Percentiles rank a stretch among this genome's conserved stretches.
Evolutionary conservation across 2,797 vertebrate species (phyloP).

Genomic region (Emydoidea blandingii): DNA sequence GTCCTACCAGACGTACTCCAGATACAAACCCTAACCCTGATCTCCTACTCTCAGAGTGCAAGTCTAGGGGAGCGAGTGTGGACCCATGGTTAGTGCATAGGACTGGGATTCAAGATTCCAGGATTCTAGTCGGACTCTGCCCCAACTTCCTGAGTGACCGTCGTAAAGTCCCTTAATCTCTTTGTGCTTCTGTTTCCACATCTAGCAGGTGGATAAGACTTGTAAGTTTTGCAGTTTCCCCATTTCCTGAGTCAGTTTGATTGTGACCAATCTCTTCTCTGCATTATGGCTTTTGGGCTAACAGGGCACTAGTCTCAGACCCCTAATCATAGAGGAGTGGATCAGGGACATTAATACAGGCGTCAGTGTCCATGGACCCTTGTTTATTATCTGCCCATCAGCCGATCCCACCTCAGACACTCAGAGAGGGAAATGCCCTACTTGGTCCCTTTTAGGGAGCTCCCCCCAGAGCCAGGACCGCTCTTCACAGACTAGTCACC

Average conservation of each 20-base stretch:
- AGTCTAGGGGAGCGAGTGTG: not conserved
- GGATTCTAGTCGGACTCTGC: not conserved
- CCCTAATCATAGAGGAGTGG: not conserved
- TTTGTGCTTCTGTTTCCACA: not conserved
- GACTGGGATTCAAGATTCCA: not conserved
- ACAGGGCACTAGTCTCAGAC: not conserved
- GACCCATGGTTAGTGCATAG: not conserved
- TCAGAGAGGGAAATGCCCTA: not conserved
- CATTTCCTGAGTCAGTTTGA: not conserved
- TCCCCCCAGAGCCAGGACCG: not conserved
- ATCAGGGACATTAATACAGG: too few species aligned
- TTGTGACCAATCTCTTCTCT: not conserved
- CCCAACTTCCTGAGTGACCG: not conserved
- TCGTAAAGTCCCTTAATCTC: not conserved
- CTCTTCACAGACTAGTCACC: too few species aligned
- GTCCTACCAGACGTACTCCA: not conserved
- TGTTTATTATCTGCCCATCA: not conserved
- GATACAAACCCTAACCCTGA: not conserved
- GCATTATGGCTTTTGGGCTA: not conserved
- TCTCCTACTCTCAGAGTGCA: not conserved
- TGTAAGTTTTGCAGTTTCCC: not conserved
- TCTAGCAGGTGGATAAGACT: not conserved
- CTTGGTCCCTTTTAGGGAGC: not conserved
- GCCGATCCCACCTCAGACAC: not conserved
- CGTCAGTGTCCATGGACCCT: not conserved